Base-by-base conservation (phyloP, 2,888 invertebrate genomes). In the Phengaris alcon region DNA sequence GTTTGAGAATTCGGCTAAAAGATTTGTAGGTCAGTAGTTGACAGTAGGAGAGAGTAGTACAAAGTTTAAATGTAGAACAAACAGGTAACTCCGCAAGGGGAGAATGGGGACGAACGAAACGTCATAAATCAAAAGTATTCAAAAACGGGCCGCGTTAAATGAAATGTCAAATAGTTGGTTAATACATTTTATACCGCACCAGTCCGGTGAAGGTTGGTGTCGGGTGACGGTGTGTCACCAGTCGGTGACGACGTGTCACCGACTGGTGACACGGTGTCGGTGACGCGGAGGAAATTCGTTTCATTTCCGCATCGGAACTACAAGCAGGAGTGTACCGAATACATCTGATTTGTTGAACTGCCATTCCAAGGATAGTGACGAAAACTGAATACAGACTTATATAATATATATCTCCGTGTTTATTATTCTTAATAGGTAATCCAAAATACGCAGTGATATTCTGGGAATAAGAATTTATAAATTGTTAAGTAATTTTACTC, bases 271-370 rank as follows among this genome's bases (percentile, higher is more conserved):
- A 77, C 74, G 75, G 76, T 64, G 64, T 35, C 55, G 64, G 74
- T 68, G 76, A 72, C 75, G 75, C 74, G 77, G 77, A 79, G 82
- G 81, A 82, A 82, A 82, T 82, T 79, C 76, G 80, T 78, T 80
- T 81, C 80, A 82, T 81, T 81, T 82, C 82, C 81, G 80, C 70
- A 52, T 70, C 77, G 80, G 78, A 77, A 79, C 77, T 77, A 69
- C 77, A 68, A 74, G 75, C 77, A 73, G 73, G 69, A 70, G 57
- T 69, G 57, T 69, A 51, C 57, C 35, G 68, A 57, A 35, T 75
- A 55, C 52, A 52, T 52, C 10, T 44, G 64, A 64, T 59, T 59
- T 59, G 59, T 10, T 57, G 57, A 22, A 64, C 52, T 52, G 52
- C 35, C 64, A 44, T 64, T 64, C 13, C 64, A 64, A 64, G 64